Conservation (phyloP, 2,113 vertebrate species). For the Rousettus leschenaultii region DNA sequence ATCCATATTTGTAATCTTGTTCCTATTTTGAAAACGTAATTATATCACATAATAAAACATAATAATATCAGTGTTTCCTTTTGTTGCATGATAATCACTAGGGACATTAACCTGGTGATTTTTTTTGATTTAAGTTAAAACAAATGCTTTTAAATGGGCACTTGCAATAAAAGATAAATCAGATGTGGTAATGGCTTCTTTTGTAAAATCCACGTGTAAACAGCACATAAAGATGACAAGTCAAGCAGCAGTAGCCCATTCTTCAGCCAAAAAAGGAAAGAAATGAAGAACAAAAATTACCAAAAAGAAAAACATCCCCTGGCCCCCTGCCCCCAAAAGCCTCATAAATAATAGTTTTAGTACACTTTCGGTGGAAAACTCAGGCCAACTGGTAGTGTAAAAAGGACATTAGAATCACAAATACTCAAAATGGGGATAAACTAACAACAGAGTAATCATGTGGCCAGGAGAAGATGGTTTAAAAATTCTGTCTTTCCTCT, state of each 20-base stretch:
- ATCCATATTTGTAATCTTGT: slow-evolving; percentile 18
- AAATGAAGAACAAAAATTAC: slow-evolving; percentile 2
- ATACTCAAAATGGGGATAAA: slow-evolving; percentile 80
- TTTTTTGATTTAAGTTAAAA: slow-evolving; percentile 11
- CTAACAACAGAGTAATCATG: slow-evolving; percentile 79
- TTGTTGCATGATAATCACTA: slow-evolving; percentile 35
- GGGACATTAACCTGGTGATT: slow-evolving; percentile 10
- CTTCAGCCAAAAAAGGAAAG: slow-evolving; percentile 68
- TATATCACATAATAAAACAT: background rate
- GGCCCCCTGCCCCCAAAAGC: background rate
- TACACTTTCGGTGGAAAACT: background rate
- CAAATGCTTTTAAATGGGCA: slow-evolving; percentile 54
- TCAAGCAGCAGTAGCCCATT: slow-evolving; percentile 70
- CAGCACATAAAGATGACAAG: slow-evolving; percentile 38
- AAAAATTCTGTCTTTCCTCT: background rate
- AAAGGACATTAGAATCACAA: slow-evolving; percentile 41
- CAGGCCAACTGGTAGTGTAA: background rate
- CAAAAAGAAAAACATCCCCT: background rate
- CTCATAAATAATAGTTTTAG: slow-evolving; percentile 28
- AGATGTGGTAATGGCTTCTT: slow-evolving; percentile 40
- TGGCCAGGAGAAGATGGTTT: background rate
- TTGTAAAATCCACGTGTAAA: slow-evolving; percentile 59
- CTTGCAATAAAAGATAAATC: slow-evolving; percentile 69
- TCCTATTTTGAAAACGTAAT: slow-evolving; percentile 50
- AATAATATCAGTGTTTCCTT: slow-evolving; percentile 18